Conservation (phyloP, 2,888 invertebrate genomes). For the Chesias legatella region DNA sequence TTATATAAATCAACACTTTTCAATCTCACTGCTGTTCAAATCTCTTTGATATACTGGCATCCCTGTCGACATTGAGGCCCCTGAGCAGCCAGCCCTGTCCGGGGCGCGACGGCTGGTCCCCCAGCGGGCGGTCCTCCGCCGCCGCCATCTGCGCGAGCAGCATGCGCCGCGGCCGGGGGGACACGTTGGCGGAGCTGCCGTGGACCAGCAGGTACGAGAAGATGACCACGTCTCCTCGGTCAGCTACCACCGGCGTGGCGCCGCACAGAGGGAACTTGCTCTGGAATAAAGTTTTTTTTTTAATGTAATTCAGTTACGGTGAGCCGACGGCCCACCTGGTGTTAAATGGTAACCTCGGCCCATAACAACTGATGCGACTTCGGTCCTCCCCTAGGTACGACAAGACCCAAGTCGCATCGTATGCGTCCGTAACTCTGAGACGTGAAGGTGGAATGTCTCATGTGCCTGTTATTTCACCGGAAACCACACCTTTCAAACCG, state of each 20-base stretch:
- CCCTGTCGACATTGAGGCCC: conserved; percentile 62
- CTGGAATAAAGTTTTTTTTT: conserved; percentile 42
- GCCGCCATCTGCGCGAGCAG: conserved; percentile 74
- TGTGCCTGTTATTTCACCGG: too few relatives aligned
- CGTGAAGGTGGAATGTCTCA: too few relatives aligned
- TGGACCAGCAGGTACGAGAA: conserved; percentile 81
- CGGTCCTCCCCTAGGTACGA: too few relatives aligned
- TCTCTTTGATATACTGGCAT: conserved; percentile 48
- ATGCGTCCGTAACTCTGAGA: too few relatives aligned
- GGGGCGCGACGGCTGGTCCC: conserved; percentile 60
- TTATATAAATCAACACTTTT: conserved; percentile 3
- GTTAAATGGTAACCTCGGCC: too few relatives aligned
- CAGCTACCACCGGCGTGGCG: conserved; percentile 73
- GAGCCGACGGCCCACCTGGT: too few relatives aligned
- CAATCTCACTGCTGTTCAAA: conserved; percentile 27
- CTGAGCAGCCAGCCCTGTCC: conserved; percentile 79
- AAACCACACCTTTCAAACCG: too few relatives aligned
- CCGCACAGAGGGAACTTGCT: conserved; percentile 65
- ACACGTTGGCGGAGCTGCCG: conserved; percentile 77
- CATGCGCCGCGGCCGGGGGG: conserved; percentile 72
- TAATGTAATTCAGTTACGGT: too few relatives aligned
- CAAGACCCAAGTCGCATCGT: too few relatives aligned
- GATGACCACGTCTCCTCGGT: conserved; percentile 78
- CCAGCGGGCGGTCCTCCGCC: conserved; percentile 74
- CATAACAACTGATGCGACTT: too few relatives aligned